Conservation (phyloP, 2,888 invertebrate species). For the Stegophylla sp. region DNA sequence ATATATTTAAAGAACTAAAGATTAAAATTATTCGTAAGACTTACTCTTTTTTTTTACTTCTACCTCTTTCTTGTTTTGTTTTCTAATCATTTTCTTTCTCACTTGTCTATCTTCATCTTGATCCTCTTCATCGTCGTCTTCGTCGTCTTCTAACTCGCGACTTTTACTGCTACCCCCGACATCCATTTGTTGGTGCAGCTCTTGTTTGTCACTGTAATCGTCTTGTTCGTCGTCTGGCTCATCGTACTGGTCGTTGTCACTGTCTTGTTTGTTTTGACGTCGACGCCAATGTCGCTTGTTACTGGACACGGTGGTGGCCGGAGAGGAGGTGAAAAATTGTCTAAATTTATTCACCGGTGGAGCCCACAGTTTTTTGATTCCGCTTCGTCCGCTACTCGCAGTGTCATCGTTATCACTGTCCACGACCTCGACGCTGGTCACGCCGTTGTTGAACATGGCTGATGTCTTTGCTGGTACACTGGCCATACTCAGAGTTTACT, state of each 20-base stretch:
- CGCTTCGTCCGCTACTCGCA: not conserved
- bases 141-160: slow-evolving; percentile 7
- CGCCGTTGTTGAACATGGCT: slow-evolving; percentile 41
- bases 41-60: slow-evolving; percentile 50
- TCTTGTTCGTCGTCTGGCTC: slow-evolving; percentile 34
- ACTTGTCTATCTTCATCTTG: slow-evolving; percentile 44
- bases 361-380: not conserved
- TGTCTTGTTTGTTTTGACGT: slow-evolving; percentile 5
- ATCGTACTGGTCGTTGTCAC: slow-evolving; percentile 11
- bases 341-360: slow-evolving; percentile 5
- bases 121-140: slow-evolving; percentile 42
- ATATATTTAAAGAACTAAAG: no score
- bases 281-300: slow-evolving; percentile 34
- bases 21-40: not conserved
- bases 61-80: slow-evolving; percentile 18
- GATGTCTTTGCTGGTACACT: slow-evolving; percentile 23
- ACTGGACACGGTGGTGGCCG: not conserved
- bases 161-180: not conserved
- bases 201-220: not conserved
- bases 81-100: slow-evolving; percentile 45
- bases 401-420: slow-evolving; percentile 26
- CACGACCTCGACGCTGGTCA: slow-evolving; percentile 43
- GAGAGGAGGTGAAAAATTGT: slow-evolving; percentile 23
- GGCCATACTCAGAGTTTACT: not conserved
- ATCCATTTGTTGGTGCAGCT: slow-evolving; percentile 15